A percentile compares a stretch with the other conserved stretches of the same genome.
These are phyloP conservation scores for Nothoprocta pentlandii DNA, from an alignment of 2,113 vertebrate species.

Conservation along the genomic window DNA sequence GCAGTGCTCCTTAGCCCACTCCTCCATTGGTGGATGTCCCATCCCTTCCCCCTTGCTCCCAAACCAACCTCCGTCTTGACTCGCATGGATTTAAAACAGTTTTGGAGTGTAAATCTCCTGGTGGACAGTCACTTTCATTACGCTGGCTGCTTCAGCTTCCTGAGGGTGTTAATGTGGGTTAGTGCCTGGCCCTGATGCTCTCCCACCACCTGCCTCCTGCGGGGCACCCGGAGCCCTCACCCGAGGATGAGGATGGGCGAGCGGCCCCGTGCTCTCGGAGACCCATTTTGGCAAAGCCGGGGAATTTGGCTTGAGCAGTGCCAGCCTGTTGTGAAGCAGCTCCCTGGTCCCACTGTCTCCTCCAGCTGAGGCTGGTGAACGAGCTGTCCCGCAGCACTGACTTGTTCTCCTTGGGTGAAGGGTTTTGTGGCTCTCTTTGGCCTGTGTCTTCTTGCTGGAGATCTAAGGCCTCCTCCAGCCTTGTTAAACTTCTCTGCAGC, in stretches of 20 bases:
- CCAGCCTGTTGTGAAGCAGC: background rate
- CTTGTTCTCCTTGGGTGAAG: background rate
- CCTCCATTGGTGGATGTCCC: background rate
- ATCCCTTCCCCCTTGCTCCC: background rate
- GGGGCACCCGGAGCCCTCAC: background rate
- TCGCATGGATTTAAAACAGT: constrained; percentile 42
- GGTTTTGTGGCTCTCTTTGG: background rate
- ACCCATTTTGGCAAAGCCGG: background rate
- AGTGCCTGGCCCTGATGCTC: accelerated
- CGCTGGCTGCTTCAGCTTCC: background rate
- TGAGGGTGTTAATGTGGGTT: constrained; percentile 20
- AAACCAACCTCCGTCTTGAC: background rate
- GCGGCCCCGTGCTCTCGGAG: too few species aligned
- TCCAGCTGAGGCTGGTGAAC: background rate
- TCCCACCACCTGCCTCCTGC: accelerated
- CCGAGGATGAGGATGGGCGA: background rate
- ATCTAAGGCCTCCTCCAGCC: background rate
- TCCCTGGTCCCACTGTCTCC: background rate
- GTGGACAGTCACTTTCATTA: constrained; percentile 26
- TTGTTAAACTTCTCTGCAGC: too few species aligned
- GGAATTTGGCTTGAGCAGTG: background rate
- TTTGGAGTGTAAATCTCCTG: constrained; percentile 10
- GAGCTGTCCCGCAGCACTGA: background rate
- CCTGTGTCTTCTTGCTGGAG: background rate
- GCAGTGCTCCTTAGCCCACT: background rate